Conservation (phyloP, 2,797 vertebrate species). For the Ispidina picta region DNA sequence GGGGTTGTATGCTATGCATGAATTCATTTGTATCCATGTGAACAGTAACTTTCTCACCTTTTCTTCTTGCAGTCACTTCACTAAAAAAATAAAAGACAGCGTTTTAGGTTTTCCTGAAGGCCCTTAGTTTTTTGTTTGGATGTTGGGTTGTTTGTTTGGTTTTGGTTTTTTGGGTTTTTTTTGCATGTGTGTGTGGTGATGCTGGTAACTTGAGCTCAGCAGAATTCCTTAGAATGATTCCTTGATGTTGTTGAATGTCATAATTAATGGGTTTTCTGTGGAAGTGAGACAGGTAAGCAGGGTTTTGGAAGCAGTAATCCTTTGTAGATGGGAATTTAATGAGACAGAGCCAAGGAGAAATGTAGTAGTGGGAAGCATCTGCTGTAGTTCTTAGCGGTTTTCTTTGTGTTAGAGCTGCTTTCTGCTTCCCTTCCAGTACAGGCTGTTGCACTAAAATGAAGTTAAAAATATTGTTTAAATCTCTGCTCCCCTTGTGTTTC, state of each 20-base stretch:
- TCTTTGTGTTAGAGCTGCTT: neutral
- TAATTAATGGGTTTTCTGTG: constrained; percentile 35
- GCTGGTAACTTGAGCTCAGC: neutral
- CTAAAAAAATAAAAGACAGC: neutral
- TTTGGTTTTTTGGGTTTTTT: too few species aligned
- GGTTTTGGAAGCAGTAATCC: constrained; percentile 5
- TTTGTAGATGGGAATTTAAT: constrained; percentile 18
- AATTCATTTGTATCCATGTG: neutral
- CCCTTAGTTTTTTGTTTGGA: neutral
- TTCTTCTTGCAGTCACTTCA: neutral
- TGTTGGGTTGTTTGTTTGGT: neutral
- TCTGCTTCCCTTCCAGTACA: neutral
- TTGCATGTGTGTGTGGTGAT: neutral
- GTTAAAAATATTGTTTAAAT: neutral
- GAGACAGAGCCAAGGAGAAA: constrained; percentile 8
- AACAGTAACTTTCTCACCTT: neutral
- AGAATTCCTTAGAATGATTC: constrained; percentile 16
- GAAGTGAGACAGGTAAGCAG: neutral
- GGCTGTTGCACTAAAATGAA: neutral
- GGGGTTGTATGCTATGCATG: too few species aligned
- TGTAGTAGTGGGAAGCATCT: neutral
- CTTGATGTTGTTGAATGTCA: neutral
- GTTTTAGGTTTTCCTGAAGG: neutral
- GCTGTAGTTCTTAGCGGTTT: neutral
- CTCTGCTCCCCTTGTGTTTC: neutral